A percentile compares a stretch with the other conserved stretches of the same genome.
phyloP scores from a whole-genome alignment of 2,113 vertebrate genomes.

The Plecotus auritus region DNA sequence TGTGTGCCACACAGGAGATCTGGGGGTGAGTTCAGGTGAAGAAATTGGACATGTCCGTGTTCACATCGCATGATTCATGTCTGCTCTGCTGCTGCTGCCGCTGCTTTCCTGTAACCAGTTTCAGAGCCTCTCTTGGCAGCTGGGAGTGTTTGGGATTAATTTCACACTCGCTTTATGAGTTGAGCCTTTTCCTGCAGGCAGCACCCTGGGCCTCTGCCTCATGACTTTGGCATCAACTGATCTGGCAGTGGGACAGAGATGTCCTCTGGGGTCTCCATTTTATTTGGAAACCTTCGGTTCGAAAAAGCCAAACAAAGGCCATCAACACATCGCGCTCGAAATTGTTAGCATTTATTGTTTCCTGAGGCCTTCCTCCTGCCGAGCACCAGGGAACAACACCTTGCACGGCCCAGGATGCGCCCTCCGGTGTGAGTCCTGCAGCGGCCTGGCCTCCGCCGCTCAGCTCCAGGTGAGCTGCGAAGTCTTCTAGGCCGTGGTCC shows the following conservation, averaged over 20 bases:
- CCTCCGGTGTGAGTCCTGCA: slow-evolving; percentile 52
- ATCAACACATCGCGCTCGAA: slow-evolving; percentile 76
- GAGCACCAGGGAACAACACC: slow-evolving; percentile 53
- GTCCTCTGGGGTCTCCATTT: slow-evolving; percentile 83
- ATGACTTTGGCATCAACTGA: slow-evolving; percentile 88
- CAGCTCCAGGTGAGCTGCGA: slow-evolving; percentile 47
- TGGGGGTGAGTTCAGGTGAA: slow-evolving; percentile 30
- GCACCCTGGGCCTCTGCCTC: slow-evolving; percentile 85
- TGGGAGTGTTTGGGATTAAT: slow-evolving; percentile 72
- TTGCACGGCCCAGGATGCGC: background rate
- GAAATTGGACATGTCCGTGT: background rate
- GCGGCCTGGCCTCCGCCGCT: slow-evolving; percentile 67
- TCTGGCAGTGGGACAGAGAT: slow-evolving; percentile 77
- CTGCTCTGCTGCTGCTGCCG: background rate
- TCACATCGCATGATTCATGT: slow-evolving; percentile 47
- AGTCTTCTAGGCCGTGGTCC: slow-evolving; percentile 30
- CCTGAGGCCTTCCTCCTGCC: slow-evolving; percentile 45
- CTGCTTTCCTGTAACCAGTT: slow-evolving; percentile 65
- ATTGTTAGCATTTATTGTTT: slow-evolving; percentile 71
- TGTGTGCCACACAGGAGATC: background rate
- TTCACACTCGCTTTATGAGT: slow-evolving; percentile 74
- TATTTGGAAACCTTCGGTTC: slow-evolving; percentile 79
- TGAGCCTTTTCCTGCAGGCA: slow-evolving; percentile 49
- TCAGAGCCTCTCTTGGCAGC: slow-evolving; percentile 54
- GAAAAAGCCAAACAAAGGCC: slow-evolving; percentile 82